Percentiles rank a stretch among this genome's conserved stretches.
Conservation (phyloP, 2,797 vertebrate genomes). For the Neosilurus mollespiculum region DNA sequence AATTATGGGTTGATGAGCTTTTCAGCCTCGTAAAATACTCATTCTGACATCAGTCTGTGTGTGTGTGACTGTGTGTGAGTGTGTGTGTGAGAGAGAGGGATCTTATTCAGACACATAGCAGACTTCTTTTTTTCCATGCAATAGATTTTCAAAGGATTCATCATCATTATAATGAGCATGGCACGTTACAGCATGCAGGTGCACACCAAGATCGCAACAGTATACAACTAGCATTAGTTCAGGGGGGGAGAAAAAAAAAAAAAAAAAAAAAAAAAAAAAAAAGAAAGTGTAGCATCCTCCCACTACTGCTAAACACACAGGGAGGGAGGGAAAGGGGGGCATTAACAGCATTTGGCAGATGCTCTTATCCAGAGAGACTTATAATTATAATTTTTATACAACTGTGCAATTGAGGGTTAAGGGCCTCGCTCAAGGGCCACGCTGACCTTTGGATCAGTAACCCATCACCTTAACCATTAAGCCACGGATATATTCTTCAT, state of each 20-base stretch:
- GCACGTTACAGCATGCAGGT: constrained; percentile 14
- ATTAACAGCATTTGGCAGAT: no score
- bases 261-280: no score
- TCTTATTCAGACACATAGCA: background rate
- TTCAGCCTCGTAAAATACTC: constrained; percentile 26
- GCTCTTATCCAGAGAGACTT: no score
- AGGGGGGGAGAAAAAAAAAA: no score
- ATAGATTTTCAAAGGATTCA: background rate
- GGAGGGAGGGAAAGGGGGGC: background rate
- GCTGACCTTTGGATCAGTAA: no score
- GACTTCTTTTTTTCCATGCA: background rate
- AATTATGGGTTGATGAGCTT: constrained; percentile 16
- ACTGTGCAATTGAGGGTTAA: no score
- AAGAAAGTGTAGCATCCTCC: background rate
- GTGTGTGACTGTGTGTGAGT: constrained; percentile 10
- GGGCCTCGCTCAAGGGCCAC: no score
- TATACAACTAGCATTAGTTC: background rate
- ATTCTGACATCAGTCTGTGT: constrained; percentile 7
- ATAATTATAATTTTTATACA: no score
- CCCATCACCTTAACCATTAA: no score
- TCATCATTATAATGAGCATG: background rate
- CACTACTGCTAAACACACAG: no score
- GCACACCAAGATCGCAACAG: background rate
- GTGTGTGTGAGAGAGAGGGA: constrained; percentile 25
- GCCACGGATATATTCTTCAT: no score